A percentile compares a stretch with the other conserved stretches of the same genome.
These are phyloP conservation scores for Arenaria interpres DNA, from an alignment of 2,113 vertebrate genomes.

Conservation along the genomic window DNA sequence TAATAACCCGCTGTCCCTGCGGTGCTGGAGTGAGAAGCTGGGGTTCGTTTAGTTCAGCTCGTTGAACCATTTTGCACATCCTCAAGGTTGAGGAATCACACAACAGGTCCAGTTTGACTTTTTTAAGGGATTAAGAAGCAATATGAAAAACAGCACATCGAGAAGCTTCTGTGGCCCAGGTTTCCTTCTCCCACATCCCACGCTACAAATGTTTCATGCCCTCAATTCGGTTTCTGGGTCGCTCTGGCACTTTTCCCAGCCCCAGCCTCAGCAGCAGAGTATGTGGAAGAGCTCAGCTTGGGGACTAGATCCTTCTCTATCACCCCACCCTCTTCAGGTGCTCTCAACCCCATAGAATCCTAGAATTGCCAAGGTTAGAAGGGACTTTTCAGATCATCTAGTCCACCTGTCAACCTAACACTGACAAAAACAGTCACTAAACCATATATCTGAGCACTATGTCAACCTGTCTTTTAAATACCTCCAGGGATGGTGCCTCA, in stretches of 20 bases:
- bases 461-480: too few relatives aligned
- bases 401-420: too few relatives aligned
- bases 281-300: background rate
- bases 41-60: background rate
- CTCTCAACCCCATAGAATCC: background rate
- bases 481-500: too few relatives aligned
- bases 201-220: background rate
- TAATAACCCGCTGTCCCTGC: background rate
- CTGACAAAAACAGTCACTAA: too few relatives aligned
- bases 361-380: too few relatives aligned
- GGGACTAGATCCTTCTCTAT: background rate
- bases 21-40: background rate
- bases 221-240: background rate
- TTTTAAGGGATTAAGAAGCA: background rate
- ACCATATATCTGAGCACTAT: too few relatives aligned
- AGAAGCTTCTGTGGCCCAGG: background rate
- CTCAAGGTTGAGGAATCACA: background rate
- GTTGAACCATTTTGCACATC: background rate
- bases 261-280: background rate
- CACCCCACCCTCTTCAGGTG: background rate
- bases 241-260: background rate
- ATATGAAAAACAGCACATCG: background rate
- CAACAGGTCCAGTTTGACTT: background rate
- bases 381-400: too few relatives aligned
- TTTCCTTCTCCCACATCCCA: conserved; percentile 37